Evolutionary conservation across 2,888 invertebrate species (phyloP), one percentile per base, ranked within the genome.

Genomic region (Mayetiola destructor): DNA sequence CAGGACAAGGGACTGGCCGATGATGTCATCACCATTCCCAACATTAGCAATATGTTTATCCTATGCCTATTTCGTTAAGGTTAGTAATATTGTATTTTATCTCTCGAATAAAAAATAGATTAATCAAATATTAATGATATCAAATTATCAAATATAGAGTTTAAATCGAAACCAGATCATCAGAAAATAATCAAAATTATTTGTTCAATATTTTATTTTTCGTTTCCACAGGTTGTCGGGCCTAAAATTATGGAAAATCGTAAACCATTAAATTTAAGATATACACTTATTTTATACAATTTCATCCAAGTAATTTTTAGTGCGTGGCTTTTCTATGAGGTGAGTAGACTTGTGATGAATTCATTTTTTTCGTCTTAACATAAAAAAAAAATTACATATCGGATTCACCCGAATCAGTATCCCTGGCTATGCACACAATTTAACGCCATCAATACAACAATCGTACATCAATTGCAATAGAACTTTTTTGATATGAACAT

Each of bases 11-110:
- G 81, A 85, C 73, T 94, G 89, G 89, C 82, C 87, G 67, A 78
- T 95, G 76, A 94, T 96, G 91, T 85, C 87, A 68, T 89, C 90
- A 64, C 94, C 94, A 61, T 81, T 90, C 69, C 93, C 94, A 66
- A 94, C 94, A 64, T 76, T 93, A 73, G 76, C 85, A 72, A 85
- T 93, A 74, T 94, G 93, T 76, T 75, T 92, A 70, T 75, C 79
- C 68, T 96, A 95, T 76, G 84, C 94, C 66, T 85, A 87, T 76
- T 73, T 89, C 74, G 94, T 94, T 72, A 91, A 90, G 81, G 83
- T 84, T 74, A 72, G 70, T 67, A 39, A 53, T n/a, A n/a, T n/a
- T n/a, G n/a, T n/a, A n/a, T n/a, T n/a, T n/a, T n/a, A n/a, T n/a
- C n/a, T n/a, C n/a, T n/a, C n/a, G n/a, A n/a, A n/a, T n/a, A n/a